Conservation (phyloP, 2,113 vertebrate genomes). For the Peromyscus maniculatus region DNA sequence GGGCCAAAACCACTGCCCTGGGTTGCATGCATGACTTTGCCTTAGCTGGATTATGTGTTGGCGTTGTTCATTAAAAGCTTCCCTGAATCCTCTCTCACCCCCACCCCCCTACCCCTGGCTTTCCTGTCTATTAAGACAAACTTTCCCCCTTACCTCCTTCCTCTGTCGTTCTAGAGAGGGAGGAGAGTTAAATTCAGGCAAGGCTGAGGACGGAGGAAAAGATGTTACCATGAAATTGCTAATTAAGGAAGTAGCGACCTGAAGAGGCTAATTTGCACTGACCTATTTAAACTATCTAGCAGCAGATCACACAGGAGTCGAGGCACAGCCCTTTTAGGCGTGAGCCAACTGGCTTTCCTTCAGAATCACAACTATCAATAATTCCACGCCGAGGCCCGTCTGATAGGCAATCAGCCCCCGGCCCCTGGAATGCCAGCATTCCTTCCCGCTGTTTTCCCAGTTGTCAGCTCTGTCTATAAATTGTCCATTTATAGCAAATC, state of each 20-base stretch:
- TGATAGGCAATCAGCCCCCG: conserved; percentile 74
- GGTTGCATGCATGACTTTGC: not conserved
- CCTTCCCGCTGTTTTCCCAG: conserved; percentile 88
- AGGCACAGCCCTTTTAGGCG: conserved; percentile 47
- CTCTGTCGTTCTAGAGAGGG: not conserved
- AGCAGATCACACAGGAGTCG: not conserved
- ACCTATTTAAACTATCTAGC: conserved; percentile 66
- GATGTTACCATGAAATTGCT: conserved; percentile 3
- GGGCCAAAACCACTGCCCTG: not conserved
- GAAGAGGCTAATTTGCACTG: conserved; percentile 52
- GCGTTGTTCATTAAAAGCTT: not conserved
- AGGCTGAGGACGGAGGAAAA: conserved; percentile 51
- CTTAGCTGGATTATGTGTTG: not conserved
- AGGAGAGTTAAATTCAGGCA: conserved; percentile 41
- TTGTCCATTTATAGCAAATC: conserved; percentile 90
- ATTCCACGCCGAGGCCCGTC: conserved; percentile 59
- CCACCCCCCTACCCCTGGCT: not conserved
- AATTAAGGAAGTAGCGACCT: conserved; percentile 51
- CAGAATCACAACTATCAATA: conserved; percentile 73
- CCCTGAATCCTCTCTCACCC: not conserved
- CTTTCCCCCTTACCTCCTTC: not conserved
- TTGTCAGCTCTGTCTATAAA: conserved; percentile 91
- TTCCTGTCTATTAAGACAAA: not conserved
- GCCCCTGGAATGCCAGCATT: conserved; percentile 83
- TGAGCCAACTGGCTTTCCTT: conserved; percentile 69